Conservation (phyloP, 2,888 invertebrate species). For the Antheraea yamamai region DNA sequence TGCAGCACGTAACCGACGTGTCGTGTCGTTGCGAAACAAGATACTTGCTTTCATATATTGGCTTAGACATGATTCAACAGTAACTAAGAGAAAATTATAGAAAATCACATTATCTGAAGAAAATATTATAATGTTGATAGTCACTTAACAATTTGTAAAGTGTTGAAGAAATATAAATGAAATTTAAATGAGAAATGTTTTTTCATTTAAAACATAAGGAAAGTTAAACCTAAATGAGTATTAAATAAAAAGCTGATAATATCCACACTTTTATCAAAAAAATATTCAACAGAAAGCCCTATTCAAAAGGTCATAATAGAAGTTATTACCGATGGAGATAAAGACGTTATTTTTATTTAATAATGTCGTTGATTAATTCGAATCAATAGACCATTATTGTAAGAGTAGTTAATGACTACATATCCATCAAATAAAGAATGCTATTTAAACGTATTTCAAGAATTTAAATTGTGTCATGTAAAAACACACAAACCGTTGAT, state of each 20-base stretch:
- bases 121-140: background rate
- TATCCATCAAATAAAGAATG: background rate
- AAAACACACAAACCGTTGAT: slow-evolving; percentile 52
- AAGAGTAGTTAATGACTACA: background rate
- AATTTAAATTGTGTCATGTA: slow-evolving; percentile 29
- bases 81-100: background rate
- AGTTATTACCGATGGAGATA: background rate
- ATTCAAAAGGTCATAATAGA: background rate
- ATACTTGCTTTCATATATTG: slow-evolving; percentile 39
- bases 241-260: background rate
- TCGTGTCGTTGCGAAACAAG: slow-evolving; percentile 52
- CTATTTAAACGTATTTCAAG: background rate
- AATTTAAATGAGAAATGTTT: background rate
- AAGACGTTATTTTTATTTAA: background rate
- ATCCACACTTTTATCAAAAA: background rate
- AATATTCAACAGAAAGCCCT: background rate
- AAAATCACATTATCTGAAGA: background rate
- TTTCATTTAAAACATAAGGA: background rate
- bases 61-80: background rate
- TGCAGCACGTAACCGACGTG: slow-evolving; percentile 48
- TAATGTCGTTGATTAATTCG: background rate
- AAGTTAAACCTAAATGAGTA: background rate
- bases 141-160: background rate
- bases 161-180: background rate
- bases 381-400: background rate